These are phyloP conservation scores for Sphaerophoria rueppellii DNA, from an alignment of 2,888 invertebrate species.

Conservation along the genomic window DNA sequence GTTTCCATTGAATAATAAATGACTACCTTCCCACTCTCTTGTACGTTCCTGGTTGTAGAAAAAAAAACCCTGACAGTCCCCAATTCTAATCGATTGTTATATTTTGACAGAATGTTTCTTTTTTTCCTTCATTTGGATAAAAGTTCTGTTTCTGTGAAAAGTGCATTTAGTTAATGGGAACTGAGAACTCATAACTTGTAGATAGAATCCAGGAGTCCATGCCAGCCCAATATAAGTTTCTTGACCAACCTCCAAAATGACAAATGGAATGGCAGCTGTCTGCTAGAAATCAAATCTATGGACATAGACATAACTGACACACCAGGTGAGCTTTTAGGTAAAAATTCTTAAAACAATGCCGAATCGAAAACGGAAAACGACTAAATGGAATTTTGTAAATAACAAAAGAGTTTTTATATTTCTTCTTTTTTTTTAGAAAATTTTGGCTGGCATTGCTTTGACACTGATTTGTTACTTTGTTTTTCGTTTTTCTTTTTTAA, in stretches of 20 bases:
- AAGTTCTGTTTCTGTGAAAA: slow-evolving; percentile 11
- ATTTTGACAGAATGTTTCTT: slow-evolving; percentile 10
- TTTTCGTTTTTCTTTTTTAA: slow-evolving; percentile 5
- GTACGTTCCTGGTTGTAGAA: background rate
- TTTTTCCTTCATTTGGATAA: slow-evolving; percentile 20
- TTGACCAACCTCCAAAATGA: slow-evolving; percentile 26
- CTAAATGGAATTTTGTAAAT: background rate
- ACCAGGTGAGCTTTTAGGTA: background rate
- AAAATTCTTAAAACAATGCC: background rate
- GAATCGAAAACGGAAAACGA: background rate
- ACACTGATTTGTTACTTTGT: slow-evolving; percentile 34
- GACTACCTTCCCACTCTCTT: background rate
- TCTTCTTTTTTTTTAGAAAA: background rate
- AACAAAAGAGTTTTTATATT: slow-evolving; percentile 16
- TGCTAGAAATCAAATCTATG: slow-evolving; percentile 7
- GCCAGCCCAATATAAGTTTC: slow-evolving; percentile 32
- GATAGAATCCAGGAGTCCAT: slow-evolving; percentile 2
- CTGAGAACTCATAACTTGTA: background rate
- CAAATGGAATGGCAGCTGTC: slow-evolving; percentile 40
- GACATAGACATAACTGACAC: background rate
- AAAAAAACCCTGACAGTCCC: background rate
- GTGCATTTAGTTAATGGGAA: slow-evolving; percentile 38
- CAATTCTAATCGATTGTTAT: slow-evolving; percentile 15
- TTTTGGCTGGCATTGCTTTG: background rate
- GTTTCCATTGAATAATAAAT: slow-evolving; percentile 20